A percentile compares a stretch with the other conserved stretches of the same genome.
Conservation (phyloP, 64 coral and sea anemone species). For the Actinia equina region DNA sequence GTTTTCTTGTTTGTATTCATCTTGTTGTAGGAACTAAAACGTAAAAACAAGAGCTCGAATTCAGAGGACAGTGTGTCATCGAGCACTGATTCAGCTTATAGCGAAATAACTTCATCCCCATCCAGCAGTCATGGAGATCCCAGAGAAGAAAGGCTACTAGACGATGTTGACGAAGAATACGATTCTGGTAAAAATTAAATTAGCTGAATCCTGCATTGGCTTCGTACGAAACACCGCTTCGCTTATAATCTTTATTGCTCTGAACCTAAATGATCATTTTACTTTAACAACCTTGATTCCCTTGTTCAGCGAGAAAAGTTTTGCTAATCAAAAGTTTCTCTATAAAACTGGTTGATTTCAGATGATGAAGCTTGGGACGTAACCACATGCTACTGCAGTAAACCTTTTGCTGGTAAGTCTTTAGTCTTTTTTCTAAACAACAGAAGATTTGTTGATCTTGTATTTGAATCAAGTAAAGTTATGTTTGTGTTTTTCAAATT, state of each 20-base stretch:
- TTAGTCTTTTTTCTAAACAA: slow-evolving; percentile 1
- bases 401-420: slow-evolving; percentile 96
- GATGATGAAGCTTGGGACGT: slow-evolving; percentile 98
- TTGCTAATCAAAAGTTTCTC: slow-evolving; percentile 10
- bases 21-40: slow-evolving; percentile 59
- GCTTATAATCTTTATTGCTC: background rate
- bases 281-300: background rate
- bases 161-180: slow-evolving; percentile 99
- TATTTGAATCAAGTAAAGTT: background rate
- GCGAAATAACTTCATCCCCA: slow-evolving; percentile 91
- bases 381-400: slow-evolving; percentile 96
- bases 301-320: background rate
- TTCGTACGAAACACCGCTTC: background rate
- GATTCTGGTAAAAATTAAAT: slow-evolving; percentile 63
- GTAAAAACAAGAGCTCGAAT: slow-evolving; percentile 83
- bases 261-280: background rate
- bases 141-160: slow-evolving; percentile 80
- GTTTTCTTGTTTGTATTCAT: background rate
- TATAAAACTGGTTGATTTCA: slow-evolving; percentile 30
- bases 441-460: slow-evolving; percentile 20
- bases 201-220: background rate
- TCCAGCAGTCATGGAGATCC: slow-evolving; percentile 62
- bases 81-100: slow-evolving; percentile 98
- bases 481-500: background rate
- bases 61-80: slow-evolving; percentile 90